phyloP scores from a whole-genome alignment of 2,113 vertebrate genomes.

The Carassius auratus region DNA sequence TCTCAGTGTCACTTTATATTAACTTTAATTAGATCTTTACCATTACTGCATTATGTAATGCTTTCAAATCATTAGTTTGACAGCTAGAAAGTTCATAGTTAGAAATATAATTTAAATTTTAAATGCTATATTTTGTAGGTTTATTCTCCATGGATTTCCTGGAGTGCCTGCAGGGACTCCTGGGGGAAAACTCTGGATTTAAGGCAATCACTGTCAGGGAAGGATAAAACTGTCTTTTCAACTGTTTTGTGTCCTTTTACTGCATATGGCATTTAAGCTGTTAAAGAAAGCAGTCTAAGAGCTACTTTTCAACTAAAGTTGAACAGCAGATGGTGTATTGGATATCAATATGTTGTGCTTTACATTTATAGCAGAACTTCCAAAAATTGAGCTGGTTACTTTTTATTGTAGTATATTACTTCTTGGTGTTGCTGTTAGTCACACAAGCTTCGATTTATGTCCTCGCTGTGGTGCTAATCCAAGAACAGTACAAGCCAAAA shows the following conservation, averaged over 20 bases:
- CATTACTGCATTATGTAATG: neutral
- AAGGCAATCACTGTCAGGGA: slow-evolving; percentile 5
- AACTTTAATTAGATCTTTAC: neutral
- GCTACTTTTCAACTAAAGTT: slow-evolving; percentile 28
- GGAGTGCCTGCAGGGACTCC: slow-evolving; percentile 13
- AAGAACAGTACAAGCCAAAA: neutral
- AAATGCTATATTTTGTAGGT: slow-evolving; percentile 1
- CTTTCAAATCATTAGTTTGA: neutral
- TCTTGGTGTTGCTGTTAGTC: slow-evolving; percentile 13
- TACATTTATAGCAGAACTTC: slow-evolving; percentile 36
- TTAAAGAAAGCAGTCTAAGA: slow-evolving; percentile 38
- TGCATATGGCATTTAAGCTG: slow-evolving; percentile 39
- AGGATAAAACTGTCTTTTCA: slow-evolving; percentile 10
- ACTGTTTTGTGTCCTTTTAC: neutral
- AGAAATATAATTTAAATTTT: neutral
- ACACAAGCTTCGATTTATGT: neutral
- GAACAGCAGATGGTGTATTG: slow-evolving; percentile 13
- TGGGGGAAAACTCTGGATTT: slow-evolving; percentile 12
- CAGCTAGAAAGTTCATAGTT: neutral
- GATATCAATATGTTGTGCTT: slow-evolving; percentile 45
- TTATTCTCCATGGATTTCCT: neutral
- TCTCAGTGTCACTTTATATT: neutral
- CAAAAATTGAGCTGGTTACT: slow-evolving; percentile 39
- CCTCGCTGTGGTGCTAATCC: neutral
- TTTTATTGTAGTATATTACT: slow-evolving; percentile 31